phyloP scores from a whole-genome alignment of 2,888 invertebrate species.

The Alentia gelatinosa region DNA sequence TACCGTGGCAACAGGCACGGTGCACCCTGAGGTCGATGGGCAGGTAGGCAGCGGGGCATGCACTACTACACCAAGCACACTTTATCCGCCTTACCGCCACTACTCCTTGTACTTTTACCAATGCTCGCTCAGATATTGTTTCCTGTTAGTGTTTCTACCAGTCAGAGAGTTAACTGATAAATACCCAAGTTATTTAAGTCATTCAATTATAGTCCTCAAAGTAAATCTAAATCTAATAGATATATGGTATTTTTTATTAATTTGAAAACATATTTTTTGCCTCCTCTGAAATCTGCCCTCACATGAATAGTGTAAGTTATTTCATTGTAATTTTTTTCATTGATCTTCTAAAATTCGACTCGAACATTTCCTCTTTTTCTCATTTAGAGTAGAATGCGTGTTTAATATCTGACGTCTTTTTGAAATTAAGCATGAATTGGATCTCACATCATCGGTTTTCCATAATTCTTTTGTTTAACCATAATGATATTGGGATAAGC shows the following conservation, averaged over 20 bases:
- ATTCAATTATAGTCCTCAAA: neutral
- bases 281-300: conserved; percentile 27
- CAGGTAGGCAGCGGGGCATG: conserved; percentile 50
- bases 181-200: neutral
- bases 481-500: too few relatives aligned
- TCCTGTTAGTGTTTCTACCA: neutral
- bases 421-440: neutral
- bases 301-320: conserved; percentile 34
- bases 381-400: neutral
- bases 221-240: neutral
- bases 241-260: neutral
- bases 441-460: neutral
- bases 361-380: neutral
- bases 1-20: conserved; percentile 8
- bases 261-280: conserved; percentile 10
- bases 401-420: neutral
- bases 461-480: too few relatives aligned
- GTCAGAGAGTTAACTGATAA: neutral
- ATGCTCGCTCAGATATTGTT: neutral
- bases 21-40: neutral
- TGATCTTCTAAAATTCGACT: neutral
- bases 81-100: neutral
- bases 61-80: neutral
- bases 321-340: neutral
- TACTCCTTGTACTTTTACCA: neutral